Evolutionary conservation across 2,888 invertebrate genomes (phyloP).

Genomic region (Tetragonula carbonaria): DNA sequence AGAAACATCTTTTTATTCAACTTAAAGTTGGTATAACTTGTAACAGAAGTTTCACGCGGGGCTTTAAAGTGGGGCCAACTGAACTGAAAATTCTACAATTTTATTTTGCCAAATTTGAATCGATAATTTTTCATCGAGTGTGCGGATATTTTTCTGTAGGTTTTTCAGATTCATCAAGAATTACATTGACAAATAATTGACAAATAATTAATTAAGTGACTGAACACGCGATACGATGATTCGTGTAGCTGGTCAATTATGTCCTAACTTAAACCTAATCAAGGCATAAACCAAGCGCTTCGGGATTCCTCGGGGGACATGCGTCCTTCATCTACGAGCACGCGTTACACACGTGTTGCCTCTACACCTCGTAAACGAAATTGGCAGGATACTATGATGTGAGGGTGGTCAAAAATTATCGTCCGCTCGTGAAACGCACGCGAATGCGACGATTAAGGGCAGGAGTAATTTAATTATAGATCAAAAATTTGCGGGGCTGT

Average conservation of each 20-base stretch:
- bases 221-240: neutral
- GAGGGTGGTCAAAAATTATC: slow-evolving; percentile 33
- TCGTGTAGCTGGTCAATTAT: slow-evolving; percentile 3
- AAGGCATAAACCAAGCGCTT: neutral
- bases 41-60: no score
- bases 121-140: no score
- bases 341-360: slow-evolving; percentile 1
- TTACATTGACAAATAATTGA: neutral
- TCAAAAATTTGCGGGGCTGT: slow-evolving; percentile 29
- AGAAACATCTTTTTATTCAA: no score
- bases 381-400: neutral
- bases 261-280: neutral
- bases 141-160: no score
- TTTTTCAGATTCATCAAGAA: no score
- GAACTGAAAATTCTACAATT: no score
- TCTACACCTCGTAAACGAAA: slow-evolving; percentile 23
- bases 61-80: no score
- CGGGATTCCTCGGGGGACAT: neutral
- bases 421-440: neutral
- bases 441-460: neutral
- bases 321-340: neutral
- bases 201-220: slow-evolving; percentile 27
- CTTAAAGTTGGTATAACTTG: no score
- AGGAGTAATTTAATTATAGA: slow-evolving; percentile 62
- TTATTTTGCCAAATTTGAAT: no score